Percentiles rank a stretch among this genome's conserved stretches.
phyloP scores from a whole-genome alignment of 2,797 vertebrate genomes.

The Streptopelia turtur region DNA sequence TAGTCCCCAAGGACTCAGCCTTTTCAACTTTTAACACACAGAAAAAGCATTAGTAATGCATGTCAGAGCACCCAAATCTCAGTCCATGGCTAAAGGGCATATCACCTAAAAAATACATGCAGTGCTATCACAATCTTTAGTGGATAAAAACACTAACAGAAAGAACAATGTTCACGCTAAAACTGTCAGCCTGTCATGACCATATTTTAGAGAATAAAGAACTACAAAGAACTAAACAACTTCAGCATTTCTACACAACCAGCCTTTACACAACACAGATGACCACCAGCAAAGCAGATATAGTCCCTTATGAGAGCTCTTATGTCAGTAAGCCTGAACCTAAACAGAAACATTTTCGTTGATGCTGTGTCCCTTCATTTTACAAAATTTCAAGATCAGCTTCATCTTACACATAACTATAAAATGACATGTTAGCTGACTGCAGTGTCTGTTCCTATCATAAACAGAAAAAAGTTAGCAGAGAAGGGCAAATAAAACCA shows the following conservation, averaged over 20 bases:
- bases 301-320: neutral
- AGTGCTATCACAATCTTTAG: neutral
- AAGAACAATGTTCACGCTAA: neutral
- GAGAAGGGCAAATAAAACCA: neutral
- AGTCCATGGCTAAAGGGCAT: neutral
- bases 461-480: neutral
- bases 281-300: neutral
- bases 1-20: neutral
- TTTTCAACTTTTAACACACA: neutral
- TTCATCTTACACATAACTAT: neutral
- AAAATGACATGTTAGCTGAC: neutral
- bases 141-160: neutral
- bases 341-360: neutral
- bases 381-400: neutral
- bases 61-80: neutral
- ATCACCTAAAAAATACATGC: neutral
- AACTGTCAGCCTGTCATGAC: neutral
- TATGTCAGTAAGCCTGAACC: neutral
- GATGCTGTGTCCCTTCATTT: neutral
- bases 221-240: neutral
- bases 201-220: neutral
- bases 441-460: neutral
- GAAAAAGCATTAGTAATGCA: neutral
- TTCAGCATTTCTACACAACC: neutral
- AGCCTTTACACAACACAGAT: neutral